phyloP scores from a whole-genome alignment of 2,113 vertebrate species.

The Cheirogaleus medius region DNA sequence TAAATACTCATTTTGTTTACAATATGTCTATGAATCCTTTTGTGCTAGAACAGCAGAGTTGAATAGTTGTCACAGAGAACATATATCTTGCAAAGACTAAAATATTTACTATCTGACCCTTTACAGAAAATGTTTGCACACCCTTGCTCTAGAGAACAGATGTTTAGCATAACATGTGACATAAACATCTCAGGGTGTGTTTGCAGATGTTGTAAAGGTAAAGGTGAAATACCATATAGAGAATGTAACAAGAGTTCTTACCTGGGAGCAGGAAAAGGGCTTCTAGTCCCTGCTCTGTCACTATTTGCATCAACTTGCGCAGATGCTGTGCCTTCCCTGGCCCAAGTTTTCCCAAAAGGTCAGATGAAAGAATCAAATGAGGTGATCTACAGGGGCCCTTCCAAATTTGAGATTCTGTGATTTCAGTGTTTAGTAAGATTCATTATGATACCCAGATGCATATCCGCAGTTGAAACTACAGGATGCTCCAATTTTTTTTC shows the following conservation, averaged over 20 bases:
- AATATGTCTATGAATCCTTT: neutral
- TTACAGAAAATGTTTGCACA: neutral
- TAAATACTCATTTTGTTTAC: neutral
- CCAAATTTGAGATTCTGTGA: neutral
- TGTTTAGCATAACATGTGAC: neutral
- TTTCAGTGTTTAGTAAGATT: neutral
- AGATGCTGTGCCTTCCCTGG: neutral
- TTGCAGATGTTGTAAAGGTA: neutral
- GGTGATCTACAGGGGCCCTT: neutral
- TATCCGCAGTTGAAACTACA: neutral
- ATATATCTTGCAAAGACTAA: neutral
- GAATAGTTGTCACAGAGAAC: neutral
- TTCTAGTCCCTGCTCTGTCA: neutral
- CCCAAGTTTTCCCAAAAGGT: neutral
- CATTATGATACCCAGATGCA: neutral
- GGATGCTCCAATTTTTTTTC: neutral
- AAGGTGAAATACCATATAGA: neutral
- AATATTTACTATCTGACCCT: neutral
- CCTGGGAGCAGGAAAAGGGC: neutral
- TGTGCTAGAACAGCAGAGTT: neutral
- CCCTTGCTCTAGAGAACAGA: neutral
- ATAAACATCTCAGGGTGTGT: neutral
- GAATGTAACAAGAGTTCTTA: neutral
- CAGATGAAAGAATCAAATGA: slow-evolving; percentile 6
- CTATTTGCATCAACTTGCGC: neutral